These are phyloP conservation scores for Corythaixoides concolor DNA, from an alignment of 2,113 vertebrate genomes.

Conservation along the genomic window DNA sequence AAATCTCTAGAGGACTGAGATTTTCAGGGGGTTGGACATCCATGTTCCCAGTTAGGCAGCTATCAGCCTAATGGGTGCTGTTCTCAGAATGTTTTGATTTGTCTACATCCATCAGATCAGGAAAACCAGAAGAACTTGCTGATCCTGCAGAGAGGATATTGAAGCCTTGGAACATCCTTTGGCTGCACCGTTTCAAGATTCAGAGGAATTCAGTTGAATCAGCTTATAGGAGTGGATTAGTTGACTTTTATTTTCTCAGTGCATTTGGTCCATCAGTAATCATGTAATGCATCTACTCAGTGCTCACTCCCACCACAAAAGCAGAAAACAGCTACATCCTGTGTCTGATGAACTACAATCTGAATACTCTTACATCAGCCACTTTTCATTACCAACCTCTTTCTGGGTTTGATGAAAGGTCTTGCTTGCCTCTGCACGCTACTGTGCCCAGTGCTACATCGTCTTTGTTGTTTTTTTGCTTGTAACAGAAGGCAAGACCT, in stretches of 20 bases:
- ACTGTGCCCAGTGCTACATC: background rate
- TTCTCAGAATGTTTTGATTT: background rate
- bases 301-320: background rate
- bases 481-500: background rate
- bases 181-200: background rate
- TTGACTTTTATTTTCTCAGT: background rate
- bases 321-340: background rate
- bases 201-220: background rate
- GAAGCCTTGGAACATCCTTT: background rate
- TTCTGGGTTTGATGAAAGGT: background rate
- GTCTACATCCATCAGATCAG: background rate
- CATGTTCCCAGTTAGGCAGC: background rate
- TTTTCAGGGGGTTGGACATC: background rate
- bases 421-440: background rate
- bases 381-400: background rate
- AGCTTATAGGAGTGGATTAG: background rate
- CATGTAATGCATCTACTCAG: background rate
- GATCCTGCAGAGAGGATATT: background rate
- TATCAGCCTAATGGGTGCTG: background rate
- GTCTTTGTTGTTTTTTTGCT: background rate
- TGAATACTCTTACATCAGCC: background rate
- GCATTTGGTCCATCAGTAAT: background rate
- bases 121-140: background rate
- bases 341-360: background rate
- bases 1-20: background rate